Evolutionary conservation across 2,113 vertebrate species (phyloP), one percentile per base, ranked within the genome.

Genomic region (Chaetodon auriga): DNA sequence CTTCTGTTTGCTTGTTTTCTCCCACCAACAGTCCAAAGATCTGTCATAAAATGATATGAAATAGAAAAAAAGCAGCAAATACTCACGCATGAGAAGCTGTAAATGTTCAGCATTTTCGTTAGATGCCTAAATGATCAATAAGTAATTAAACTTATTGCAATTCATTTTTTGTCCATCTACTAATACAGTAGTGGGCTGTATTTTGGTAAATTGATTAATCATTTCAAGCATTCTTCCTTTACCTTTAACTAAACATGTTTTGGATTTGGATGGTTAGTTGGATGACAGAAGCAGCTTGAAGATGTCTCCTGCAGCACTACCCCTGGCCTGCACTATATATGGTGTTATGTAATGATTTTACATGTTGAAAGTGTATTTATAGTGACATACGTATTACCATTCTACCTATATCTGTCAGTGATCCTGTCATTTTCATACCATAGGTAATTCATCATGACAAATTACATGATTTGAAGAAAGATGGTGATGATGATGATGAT

Each of bases 1-100:
- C 51, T 10, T 72, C 19, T 75, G 41, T 61, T 54, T 61, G 68
- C 19, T 76, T 71, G 61, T 68, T 77, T 68, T 68, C 68, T 73
- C 54, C 8, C 5, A 48, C 36, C 19, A 8, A 4, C 18, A 23
- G 18, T 5, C 38, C 38, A 19, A 30, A 72, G 36, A 0, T 4
- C 9, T n/a, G n/a, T 36, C 3, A 53, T 16, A 30, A 12, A 46
- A 16, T 38, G 2, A 68, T 35, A 48, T 15, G 36, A 62, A 70
- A 14, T 5, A 3, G 12, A 49, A 12, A 46, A 46, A 7, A 18
- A 86, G 48, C 16, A 45, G 35, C 9, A 72, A 12, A 68, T 41
- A 21, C 38, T 41, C 8, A 41, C 5, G 38, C 5, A 7, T 41
- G 38, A 41, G 38, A 41, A 8, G 38, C 8, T 2, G 7, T 2